Evolutionary conservation across 2,113 vertebrate species (phyloP), one percentile per base, ranked within the genome.

Genomic region (Ptychochromis oligacanthus): DNA sequence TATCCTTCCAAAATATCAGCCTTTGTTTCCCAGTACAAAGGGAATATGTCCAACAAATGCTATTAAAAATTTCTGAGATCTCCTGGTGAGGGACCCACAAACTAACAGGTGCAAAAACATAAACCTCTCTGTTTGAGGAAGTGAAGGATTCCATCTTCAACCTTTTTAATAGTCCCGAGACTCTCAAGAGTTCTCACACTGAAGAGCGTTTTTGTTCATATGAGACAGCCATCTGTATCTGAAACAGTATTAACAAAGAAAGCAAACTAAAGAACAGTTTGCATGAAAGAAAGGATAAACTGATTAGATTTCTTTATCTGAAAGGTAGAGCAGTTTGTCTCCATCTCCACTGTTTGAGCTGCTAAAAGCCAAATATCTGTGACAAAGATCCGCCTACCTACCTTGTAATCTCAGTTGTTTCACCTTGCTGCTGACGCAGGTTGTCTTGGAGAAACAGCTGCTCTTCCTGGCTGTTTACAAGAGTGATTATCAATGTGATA

Each of bases 81-180:
- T 76, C 80, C 20, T 60, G 62, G 54, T 26, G 82, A 85, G 62
- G 67, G 54, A 56, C 15, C 65, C 87, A 84, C 78, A 91, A 85
- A 74, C 20, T 36, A 55, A 58, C 87, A 90, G 67, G 79, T 91
- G 88, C 79, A 84, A 91, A 82, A 94, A 94, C 84, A 80, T 1
- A n/a, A 59, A 75, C 4, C 38, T 65, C 26, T 54, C 9, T 49
- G 26, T 11, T 62, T 38, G 58, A 81, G 36, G 26, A 76, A 81
- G 61, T 49, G 26, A 79, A 64, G 20, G 8, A 76, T 62, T 87
- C 34, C 80, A 62, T 46, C 56, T 60, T 61, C 6, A 11, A 15
- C 43, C 43, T 18, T 75, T 86, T 58, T 26, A 56, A 70, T 31
- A 55, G 15, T 55, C 15, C 22, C 20, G 26, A 24, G 17, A 13